These are phyloP conservation scores for Menura novaehollandiae DNA, from an alignment of 2,113 vertebrate genomes.

Conservation along the genomic window DNA sequence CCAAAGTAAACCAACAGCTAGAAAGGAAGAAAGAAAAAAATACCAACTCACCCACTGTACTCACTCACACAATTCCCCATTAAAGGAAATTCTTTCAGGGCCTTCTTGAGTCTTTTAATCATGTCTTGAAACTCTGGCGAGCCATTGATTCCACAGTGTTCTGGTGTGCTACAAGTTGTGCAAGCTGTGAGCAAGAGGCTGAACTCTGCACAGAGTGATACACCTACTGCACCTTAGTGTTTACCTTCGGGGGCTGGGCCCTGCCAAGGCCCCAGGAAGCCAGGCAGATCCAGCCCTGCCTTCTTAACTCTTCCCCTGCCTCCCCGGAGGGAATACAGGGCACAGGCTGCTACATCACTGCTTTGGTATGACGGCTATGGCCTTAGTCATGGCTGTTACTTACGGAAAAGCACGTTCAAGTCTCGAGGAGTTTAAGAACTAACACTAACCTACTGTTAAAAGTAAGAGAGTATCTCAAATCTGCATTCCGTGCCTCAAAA, in stretches of 20 bases:
- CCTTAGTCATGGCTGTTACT: background rate
- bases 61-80: constrained; percentile 95
- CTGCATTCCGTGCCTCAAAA: background rate
- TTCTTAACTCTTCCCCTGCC: constrained; percentile 62
- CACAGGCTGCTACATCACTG: background rate
- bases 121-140: constrained; percentile 73
- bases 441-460: background rate
- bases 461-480: background rate
- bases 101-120: constrained; percentile 73
- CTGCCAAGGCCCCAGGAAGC: constrained; percentile 60
- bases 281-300: constrained; percentile 22
- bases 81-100: constrained; percentile 71
- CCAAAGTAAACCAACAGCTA: constrained; percentile 50
- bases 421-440: background rate
- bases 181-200: constrained; percentile 59
- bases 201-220: constrained; percentile 57
- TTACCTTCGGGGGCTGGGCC: constrained; percentile 70
- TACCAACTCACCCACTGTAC: constrained; percentile 85
- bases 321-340: background rate
- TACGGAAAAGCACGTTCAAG: background rate
- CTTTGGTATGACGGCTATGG: constrained; percentile 25
- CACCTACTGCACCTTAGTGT: constrained; percentile 75
- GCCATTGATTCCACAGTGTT: constrained; percentile 64
- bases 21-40: constrained; percentile 46
- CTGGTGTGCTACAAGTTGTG: constrained; percentile 61